These are phyloP conservation scores for Eupithecia inturbata DNA, from an alignment of 2,888 invertebrate species.

Conservation along the genomic window DNA sequence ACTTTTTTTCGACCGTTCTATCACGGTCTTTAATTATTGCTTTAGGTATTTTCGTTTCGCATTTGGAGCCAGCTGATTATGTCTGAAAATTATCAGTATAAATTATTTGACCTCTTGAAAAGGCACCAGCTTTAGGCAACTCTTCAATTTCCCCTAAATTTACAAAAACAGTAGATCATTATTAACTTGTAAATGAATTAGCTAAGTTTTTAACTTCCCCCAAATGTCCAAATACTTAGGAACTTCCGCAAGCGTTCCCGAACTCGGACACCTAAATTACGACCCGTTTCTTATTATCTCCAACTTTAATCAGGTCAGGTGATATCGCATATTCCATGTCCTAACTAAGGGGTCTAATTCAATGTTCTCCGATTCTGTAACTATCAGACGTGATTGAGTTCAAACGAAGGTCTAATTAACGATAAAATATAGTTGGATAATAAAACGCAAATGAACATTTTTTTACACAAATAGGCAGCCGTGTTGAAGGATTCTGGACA, in stretches of 20 bases:
- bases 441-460: no score
- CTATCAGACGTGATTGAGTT: no score
- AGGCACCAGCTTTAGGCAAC: not conserved
- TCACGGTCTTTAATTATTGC: no score
- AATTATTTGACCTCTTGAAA: not conserved
- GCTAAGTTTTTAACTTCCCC: not conserved
- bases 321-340: no score
- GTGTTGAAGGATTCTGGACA: no score
- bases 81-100: not conserved
- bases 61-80: not conserved
- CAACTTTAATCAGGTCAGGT: slow-evolving; percentile 60
- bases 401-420: no score
- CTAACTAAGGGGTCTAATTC: no score
- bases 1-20: no score
- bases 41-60: not conserved
- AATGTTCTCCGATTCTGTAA: not conserved
- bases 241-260: not conserved
- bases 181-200: slow-evolving; percentile 10
- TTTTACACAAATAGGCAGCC: no score
- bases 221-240: slow-evolving; percentile 8
- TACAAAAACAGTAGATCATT: slow-evolving; percentile 12
- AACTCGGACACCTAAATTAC: slow-evolving; percentile 8
- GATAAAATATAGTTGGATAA: no score
- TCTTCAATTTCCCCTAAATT: slow-evolving; percentile 2
- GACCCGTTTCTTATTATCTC: slow-evolving; percentile 39